These are phyloP conservation scores for Catonia carolina DNA, from an alignment of 2,888 invertebrate species.

Conservation along the genomic window DNA sequence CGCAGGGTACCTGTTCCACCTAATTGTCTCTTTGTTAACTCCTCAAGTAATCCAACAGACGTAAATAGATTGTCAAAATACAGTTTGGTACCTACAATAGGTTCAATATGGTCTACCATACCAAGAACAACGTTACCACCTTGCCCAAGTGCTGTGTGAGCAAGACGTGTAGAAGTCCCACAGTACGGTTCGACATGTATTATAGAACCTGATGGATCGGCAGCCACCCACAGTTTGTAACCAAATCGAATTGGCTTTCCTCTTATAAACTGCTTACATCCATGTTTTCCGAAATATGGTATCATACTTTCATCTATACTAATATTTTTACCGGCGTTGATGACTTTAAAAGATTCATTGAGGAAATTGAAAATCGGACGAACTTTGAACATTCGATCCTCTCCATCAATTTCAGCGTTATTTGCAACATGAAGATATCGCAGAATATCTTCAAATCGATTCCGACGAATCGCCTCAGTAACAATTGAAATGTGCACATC, in stretches of 20 bases:
- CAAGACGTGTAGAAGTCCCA: neutral
- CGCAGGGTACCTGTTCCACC: no score
- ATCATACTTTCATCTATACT: constrained; percentile 38
- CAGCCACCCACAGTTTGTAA: constrained; percentile 36
- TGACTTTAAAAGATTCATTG: constrained; percentile 27
- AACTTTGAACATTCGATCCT: constrained; percentile 35
- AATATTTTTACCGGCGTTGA: neutral
- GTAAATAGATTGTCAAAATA: neutral
- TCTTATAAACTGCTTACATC: constrained; percentile 37
- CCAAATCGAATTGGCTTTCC: constrained; percentile 39
- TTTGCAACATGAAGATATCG: constrained; percentile 33
- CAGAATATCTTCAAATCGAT: constrained; percentile 31
- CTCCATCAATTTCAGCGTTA: constrained; percentile 28
- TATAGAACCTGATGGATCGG: no score
- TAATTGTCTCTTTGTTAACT: no score
- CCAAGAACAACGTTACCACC: neutral
- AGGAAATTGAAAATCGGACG: constrained; percentile 28
- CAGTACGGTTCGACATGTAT: constrained; percentile 4
- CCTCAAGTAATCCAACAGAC: neutral
- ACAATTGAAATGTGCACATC: constrained; percentile 30
- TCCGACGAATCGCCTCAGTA: constrained; percentile 30
- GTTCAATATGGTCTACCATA: neutral
- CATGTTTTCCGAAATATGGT: constrained; percentile 38
- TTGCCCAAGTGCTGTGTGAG: neutral
- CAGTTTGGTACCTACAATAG: neutral